Evolutionary conservation across 2,797 vertebrate genomes (phyloP), one percentile per base, ranked within the genome.

Genomic region (Enteromius thamalakanensis): DNA sequence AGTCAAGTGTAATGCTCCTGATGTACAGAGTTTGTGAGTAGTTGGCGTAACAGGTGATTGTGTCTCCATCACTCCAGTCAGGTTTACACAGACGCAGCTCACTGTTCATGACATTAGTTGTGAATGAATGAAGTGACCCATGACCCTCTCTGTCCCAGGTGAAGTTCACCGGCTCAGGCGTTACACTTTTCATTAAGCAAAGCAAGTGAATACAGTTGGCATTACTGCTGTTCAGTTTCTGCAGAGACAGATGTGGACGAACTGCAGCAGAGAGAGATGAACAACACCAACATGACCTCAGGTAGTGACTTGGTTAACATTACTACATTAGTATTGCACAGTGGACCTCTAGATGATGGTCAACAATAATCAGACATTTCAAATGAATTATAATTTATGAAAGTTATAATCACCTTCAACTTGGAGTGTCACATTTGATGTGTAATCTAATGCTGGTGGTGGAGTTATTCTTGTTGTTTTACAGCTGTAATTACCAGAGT

Each of bases 81-180:
- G 85, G 72, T 58, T 81, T 79, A 74, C 89, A 90, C 40, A 88
- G 76, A 26, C 0, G 23, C 55, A 87, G 64, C 0, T 32, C 37
- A 68, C 86, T 88, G 21, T 11, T 85, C 19, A 8, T 23, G 7
- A 1, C 26, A 9, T 14, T 34, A 21, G 45, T 9, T 12, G 8
- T 55, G 23, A 65, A 64, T 15, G 11, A 0, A 53, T 78, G 3
- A 71, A 19, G 32, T 67, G 21, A 45, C 1, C 1, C 49, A 6
- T 77, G 34, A 80, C 17, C 53, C 9, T 23, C n/a, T 78, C 3
- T 14, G 37, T 1, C 81, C 88, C 89, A 90, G 60, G 81, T 88
- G 80, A 90, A 87, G 68, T 84, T 85, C 21, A 86, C 72, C 26
- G 23, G n/a, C 60, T 76, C 70, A 51, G 45, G 14, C 3, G n/a